phyloP scores from a whole-genome alignment of 2,113 vertebrate genomes.

The Chionomys nivalis region DNA sequence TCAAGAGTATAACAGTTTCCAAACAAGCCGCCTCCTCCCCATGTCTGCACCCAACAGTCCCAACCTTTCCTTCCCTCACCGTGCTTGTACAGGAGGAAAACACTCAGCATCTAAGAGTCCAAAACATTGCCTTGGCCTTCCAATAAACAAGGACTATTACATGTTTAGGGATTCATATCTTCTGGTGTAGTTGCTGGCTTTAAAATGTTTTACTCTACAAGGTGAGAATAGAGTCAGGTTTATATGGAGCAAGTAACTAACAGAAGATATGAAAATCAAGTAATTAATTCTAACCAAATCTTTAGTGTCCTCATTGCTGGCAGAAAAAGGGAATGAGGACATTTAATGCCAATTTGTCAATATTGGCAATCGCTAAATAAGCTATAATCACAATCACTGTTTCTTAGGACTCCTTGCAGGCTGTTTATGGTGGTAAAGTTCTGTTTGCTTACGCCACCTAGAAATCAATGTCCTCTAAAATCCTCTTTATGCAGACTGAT shows the following conservation, averaged over 20 bases:
- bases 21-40: background rate
- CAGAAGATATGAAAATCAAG: conserved; percentile 35
- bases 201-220: conserved; percentile 33
- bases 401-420: background rate
- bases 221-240: conserved; percentile 48
- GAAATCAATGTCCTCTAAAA: conserved; percentile 2
- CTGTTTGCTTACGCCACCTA: conserved; percentile 34
- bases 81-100: background rate
- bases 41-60: background rate
- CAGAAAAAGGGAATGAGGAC: conserved; percentile 17
- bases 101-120: background rate
- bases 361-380: conserved; percentile 64
- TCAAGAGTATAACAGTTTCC: background rate
- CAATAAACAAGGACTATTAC: background rate
- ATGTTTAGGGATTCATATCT: background rate
- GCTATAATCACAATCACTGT: background rate
- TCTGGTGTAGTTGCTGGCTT: background rate
- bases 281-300: conserved; percentile 57
- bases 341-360: conserved; percentile 61
- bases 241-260: conserved; percentile 4
- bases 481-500: background rate
- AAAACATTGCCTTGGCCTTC: conserved; percentile 18
- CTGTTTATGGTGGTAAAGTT: background rate
- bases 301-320: conserved; percentile 32
- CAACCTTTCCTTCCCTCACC: background rate